Percentiles rank a stretch among this genome's conserved stretches.
These are phyloP conservation scores for Cynaeus angustus DNA, from an alignment of 2,888 invertebrate species.

Conservation along the genomic window DNA sequence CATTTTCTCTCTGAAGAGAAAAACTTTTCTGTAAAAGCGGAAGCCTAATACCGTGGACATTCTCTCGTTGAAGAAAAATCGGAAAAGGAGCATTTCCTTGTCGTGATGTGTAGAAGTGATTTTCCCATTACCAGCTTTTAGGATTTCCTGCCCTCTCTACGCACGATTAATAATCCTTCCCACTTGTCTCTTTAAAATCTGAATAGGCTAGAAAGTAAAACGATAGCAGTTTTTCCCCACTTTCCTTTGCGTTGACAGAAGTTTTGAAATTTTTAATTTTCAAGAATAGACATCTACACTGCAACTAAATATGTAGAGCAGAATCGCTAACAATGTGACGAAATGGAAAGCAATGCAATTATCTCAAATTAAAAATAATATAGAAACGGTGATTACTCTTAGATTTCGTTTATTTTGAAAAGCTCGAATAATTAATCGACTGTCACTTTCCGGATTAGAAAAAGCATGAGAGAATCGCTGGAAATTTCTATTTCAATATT, in stretches of 20 bases:
- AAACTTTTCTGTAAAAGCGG: neutral
- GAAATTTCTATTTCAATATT: conserved; percentile 1
- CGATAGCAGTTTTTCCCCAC: conserved; percentile 5
- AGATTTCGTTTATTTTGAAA: conserved; percentile 18
- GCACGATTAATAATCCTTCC: conserved; percentile 10
- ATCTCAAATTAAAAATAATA: conserved; percentile 18
- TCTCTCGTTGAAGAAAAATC: conserved; percentile 7
- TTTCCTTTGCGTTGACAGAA: conserved; percentile 15
- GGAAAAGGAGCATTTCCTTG: conserved; percentile 24
- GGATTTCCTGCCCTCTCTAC: conserved; percentile 21
- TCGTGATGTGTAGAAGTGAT: conserved; percentile 2
- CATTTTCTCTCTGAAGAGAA: conserved; percentile 25
- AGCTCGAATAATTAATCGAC: conserved; percentile 12
- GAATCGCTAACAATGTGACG: conserved; percentile 32
- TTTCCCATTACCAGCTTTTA: conserved; percentile 27
- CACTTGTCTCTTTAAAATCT: conserved; percentile 13
- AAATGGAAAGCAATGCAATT: conserved; percentile 40
- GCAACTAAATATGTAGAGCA: conserved; percentile 37
- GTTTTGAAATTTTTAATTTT: conserved; percentile 10
- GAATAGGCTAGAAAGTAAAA: conserved; percentile 17
- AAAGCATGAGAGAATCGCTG: conserved; percentile 1
- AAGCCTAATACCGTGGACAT: conserved; percentile 5
- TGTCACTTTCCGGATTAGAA: conserved; percentile 29
- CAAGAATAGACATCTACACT: conserved; percentile 9
- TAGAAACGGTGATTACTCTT: conserved; percentile 2